Evolutionary conservation across 1,140 invertebrate genomes (phyloP).

Genomic region (Mya arenaria): DNA sequence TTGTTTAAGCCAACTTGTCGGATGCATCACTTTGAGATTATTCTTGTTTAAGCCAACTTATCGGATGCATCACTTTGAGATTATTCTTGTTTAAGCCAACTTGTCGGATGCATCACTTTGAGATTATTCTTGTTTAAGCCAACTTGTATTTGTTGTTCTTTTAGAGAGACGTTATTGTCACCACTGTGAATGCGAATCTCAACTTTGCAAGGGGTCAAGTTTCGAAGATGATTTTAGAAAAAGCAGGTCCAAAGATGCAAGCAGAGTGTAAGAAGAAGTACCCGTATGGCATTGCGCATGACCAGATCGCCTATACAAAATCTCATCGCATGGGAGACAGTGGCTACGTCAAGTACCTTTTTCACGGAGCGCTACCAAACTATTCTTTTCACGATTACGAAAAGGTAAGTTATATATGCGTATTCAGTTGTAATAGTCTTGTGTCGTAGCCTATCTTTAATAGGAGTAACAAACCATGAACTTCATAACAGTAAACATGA

Average conservation of each 20-base stretch:
- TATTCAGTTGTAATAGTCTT: neutral
- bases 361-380: slow-evolving; percentile 11
- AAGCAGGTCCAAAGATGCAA: slow-evolving; percentile 7
- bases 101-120: too few species aligned
- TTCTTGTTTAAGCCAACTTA: too few species aligned
- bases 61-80: too few species aligned
- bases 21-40: too few species aligned
- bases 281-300: slow-evolving; percentile 23
- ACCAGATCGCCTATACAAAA: slow-evolving; percentile 9
- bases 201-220: slow-evolving; percentile 9
- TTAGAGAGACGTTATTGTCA: slow-evolving; percentile 45
- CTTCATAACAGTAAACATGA: neutral
- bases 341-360: slow-evolving; percentile 15
- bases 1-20: too few species aligned
- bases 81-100: too few species aligned
- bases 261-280: slow-evolving; percentile 39
- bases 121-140: too few species aligned
- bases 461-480: neutral
- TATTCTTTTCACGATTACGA: neutral
- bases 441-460: neutral
- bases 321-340: slow-evolving; percentile 2
- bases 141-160: slow-evolving; percentile 1
- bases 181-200: slow-evolving; percentile 4
- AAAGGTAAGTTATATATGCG: neutral
- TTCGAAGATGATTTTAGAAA: neutral